Percentiles rank a stretch among this genome's conserved stretches.
Evolutionary conservation across 2,113 vertebrate genomes (phyloP).

Genomic region (Lota lota): DNA sequence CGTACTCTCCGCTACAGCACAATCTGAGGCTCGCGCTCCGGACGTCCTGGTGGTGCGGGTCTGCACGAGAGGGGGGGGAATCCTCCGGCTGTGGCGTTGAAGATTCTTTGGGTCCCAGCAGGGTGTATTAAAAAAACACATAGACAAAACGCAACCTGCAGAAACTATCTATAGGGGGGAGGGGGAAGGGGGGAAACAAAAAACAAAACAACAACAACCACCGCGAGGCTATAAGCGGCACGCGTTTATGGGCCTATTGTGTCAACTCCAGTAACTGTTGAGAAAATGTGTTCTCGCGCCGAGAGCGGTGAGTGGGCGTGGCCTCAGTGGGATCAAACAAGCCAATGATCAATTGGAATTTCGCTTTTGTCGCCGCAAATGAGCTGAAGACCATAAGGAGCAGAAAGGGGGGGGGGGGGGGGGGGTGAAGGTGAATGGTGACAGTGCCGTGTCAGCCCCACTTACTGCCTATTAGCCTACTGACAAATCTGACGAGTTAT

Average conservation of each 20-base stretch:
- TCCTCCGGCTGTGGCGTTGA: conserved; percentile 24
- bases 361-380: conserved; percentile 40
- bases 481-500: conserved; percentile 25
- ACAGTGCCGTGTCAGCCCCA: conserved; percentile 58
- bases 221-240: neutral
- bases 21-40: conserved; percentile 61
- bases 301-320: conserved; percentile 35
- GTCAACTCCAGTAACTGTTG: conserved; percentile 33
- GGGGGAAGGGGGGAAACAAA: conserved; percentile 23
- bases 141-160: neutral
- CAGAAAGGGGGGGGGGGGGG: conserved; percentile 7
- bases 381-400: conserved; percentile 50
- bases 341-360: conserved; percentile 48
- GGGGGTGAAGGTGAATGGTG: too few species aligned
- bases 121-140: neutral
- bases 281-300: conserved; percentile 30
- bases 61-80: conserved; percentile 18
- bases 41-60: conserved; percentile 76
- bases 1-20: conserved; percentile 15
- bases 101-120: conserved; percentile 20
- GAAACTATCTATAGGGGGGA: too few species aligned
- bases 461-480: conserved; percentile 35
- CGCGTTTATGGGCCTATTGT: conserved; percentile 28
- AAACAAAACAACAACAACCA: conserved; percentile 48
- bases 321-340: conserved; percentile 41